phyloP scores from a whole-genome alignment of 1,140 invertebrate species.

The Leptinotarsa lineolata region DNA sequence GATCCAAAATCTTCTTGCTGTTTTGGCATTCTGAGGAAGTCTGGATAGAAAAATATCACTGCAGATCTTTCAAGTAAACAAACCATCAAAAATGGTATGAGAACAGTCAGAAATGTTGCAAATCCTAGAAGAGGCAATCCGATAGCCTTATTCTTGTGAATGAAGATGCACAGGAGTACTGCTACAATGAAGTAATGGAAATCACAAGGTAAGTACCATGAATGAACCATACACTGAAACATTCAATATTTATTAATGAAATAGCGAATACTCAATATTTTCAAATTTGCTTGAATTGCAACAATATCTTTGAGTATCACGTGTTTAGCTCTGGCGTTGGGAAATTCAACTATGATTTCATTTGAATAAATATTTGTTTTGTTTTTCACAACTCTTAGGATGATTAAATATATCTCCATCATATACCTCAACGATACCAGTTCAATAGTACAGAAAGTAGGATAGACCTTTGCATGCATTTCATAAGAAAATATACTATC shows the following conservation, averaged over 20 bases:
- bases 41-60: constrained; percentile 59
- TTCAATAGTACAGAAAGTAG: too few relatives aligned
- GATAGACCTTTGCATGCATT: too few relatives aligned
- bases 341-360: too few relatives aligned
- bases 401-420: too few relatives aligned
- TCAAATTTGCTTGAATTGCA: too few relatives aligned
- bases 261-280: not conserved
- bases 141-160: constrained; percentile 52
- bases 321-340: too few relatives aligned
- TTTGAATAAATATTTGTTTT: too few relatives aligned
- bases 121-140: constrained; percentile 39
- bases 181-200: constrained; percentile 73
- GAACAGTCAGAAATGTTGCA: constrained; percentile 34
- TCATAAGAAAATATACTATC: too few relatives aligned
- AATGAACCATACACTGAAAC: constrained; percentile 70
- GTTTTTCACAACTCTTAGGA: too few relatives aligned
- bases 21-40: constrained; percentile 58
- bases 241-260: not conserved
- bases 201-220: constrained; percentile 79
- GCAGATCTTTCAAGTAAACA: constrained; percentile 56
- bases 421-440: too few relatives aligned
- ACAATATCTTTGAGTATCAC: too few relatives aligned
- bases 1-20: constrained; percentile 56
- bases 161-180: constrained; percentile 61
- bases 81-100: constrained; percentile 57